Percentiles rank a stretch among this genome's conserved stretches.
These are phyloP conservation scores for Hydrotaea cyrtoneurina DNA, from an alignment of 2,888 invertebrate genomes.

Conservation along the genomic window DNA sequence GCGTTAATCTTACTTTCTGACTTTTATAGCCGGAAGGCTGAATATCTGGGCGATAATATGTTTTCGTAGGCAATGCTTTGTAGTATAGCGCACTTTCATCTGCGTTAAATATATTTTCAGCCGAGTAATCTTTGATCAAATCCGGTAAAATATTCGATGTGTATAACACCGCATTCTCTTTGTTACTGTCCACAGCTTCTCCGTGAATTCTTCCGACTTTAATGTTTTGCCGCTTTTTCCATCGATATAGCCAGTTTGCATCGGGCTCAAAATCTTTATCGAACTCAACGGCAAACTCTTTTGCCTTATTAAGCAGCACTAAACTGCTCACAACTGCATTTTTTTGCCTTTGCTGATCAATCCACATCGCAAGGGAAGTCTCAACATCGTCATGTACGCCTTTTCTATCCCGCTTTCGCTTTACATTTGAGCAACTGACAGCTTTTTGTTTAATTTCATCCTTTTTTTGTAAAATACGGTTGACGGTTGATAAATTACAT, in stretches of 20 bases:
- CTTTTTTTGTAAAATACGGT: no score
- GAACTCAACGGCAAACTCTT: slow-evolving; percentile 28
- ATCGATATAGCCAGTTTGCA: slow-evolving; percentile 42
- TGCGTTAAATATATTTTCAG: slow-evolving; percentile 31
- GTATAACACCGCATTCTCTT: background rate
- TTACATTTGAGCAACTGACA: slow-evolving; percentile 6
- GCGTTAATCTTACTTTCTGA: slow-evolving; percentile 53
- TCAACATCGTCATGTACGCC: no score
- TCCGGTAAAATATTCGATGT: background rate
- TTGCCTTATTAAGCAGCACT: slow-evolving; percentile 36
- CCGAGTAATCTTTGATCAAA: background rate
- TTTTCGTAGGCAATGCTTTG: slow-evolving; percentile 59
- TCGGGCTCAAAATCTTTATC: slow-evolving; percentile 28
- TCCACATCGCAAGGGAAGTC: slow-evolving; percentile 25
- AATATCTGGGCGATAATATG: slow-evolving; percentile 45
- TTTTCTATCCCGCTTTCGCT: slow-evolving; percentile 28
- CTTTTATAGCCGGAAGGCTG: slow-evolving; percentile 43
- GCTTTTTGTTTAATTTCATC: background rate
- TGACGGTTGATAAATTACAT: no score
- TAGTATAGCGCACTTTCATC: slow-evolving; percentile 31
- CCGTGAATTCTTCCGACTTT: slow-evolving; percentile 28
- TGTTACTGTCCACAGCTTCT: background rate
- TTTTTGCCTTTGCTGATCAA: slow-evolving; percentile 29
- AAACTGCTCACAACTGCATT: slow-evolving; percentile 16
- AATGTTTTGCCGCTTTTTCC: slow-evolving; percentile 42